phyloP scores from a whole-genome alignment of 2,113 vertebrate species.

The Riparia riparia region DNA sequence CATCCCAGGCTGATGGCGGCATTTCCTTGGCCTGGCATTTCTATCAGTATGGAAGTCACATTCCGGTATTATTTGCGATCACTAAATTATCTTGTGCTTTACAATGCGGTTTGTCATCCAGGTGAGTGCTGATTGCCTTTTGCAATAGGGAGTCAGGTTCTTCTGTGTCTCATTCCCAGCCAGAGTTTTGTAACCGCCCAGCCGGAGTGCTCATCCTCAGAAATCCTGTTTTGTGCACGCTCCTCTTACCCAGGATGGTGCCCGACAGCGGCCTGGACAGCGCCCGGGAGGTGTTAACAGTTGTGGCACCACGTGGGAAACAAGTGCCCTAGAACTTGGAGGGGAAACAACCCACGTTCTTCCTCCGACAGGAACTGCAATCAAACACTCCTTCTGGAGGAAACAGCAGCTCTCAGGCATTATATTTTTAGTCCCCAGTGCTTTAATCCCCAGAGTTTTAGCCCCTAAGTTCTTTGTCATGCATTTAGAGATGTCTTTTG shows the following conservation, averaged over 20 bases:
- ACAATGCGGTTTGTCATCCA: background rate
- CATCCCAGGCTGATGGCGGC: background rate
- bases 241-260: background rate
- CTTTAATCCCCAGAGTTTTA: background rate
- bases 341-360: background rate
- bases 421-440: background rate
- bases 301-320: background rate
- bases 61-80: background rate
- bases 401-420: background rate
- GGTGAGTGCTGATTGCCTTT: background rate
- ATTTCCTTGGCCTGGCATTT: background rate
- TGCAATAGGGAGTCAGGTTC: background rate
- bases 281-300: accelerated
- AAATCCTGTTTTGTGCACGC: accelerated
- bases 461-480: background rate
- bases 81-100: background rate
- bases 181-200: background rate
- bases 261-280: accelerated
- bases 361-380: background rate
- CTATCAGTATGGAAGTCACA: background rate
- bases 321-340: accelerated
- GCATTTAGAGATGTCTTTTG: background rate
- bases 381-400: background rate
- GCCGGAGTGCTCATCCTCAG: accelerated
- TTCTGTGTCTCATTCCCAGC: background rate